Evolutionary conservation across 1,140 invertebrate genomes (phyloP), one percentile per base, ranked within the genome.

Genomic region (Micrasema minimum): DNA sequence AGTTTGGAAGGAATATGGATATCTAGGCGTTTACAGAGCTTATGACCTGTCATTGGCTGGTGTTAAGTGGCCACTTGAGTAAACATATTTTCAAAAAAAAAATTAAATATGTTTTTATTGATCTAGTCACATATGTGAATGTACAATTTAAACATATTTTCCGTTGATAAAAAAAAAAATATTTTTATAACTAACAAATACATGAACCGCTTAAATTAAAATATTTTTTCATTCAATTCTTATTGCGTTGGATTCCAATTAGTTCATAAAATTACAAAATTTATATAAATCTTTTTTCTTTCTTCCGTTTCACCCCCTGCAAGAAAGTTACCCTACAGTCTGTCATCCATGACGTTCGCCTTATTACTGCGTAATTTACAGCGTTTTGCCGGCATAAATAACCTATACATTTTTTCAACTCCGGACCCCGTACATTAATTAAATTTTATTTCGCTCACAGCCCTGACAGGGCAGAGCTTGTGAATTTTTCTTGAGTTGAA

Each of bases 351-450:
- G 61, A 48, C 9, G 20, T 1, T 12, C 11, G 41, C 61, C 71
- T 72, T 72, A 72, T 69, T 69, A 69, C 66, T 48, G 14, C 31
- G 46, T 69, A 66, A 73, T 73, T 73, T 73, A 73, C 72, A 62
- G 43, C 67, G 18, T 70, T 65, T 61, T 69, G 38, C 43, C 62
- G 50, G 67, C 72, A 69, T 73, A 73, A 73, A 73, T 73, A 73
- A 73, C 72, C 66, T 70, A 69, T 73, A 73, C 48, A 73, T n/a
- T 73, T 73, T 73, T 73, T 67, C 67, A 55, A 66, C 61, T 51
- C 72, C 68, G 66, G 67, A 73, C 70, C 72, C 65, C 46, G 72
- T 70, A 73, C 67, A 73, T 69, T 72, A 73, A 73, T 73, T 73
- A 73, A 73, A 67, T 73, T 73, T 73, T 69, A 73, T 73, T 73